Base-by-base conservation (phyloP, 2,113 vertebrate species). In the Gracilinanus agilis region DNA sequence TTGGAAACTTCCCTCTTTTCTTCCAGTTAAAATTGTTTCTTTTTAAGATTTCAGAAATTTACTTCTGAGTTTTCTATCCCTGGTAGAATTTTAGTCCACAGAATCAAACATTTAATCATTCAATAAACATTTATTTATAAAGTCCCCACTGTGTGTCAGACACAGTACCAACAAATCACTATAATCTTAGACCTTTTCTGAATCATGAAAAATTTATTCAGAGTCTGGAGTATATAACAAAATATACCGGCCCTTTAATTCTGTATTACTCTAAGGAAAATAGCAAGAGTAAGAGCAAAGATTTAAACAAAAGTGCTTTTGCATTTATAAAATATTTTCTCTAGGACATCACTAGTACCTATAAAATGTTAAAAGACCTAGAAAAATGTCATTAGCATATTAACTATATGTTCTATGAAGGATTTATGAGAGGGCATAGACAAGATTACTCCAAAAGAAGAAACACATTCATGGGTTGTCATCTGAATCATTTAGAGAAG, bases 391-490 rank as follows among this genome's bases (percentile, higher is more conserved):
- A 34, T 29, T 67, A 34, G 3, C 27, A n/a, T n/a, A 67, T 67
- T 67, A 75, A 34, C 61, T 75, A 19, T 34, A n/a, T n/a, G n/a
- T 75, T 75, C 34, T 75, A 19, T 75, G 61, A 75, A 75, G 13
- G 34, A 75, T 75, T 75, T 13, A 75, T 75, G 13, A 75, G 61
- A 58, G 56, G 25, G 27, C 24, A 27, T 58, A 58, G 1, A 29
- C 2, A 58, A 58, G 9, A 75, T n/a, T 75, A 75, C 12, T n/a
- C 13, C 13, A 75, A 75, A 75, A 75, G 61, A 29, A 75, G 61
- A 75, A n/a, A 75, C 0, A 7, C 1, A 1, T n/a, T 13, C 4
- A 1, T n/a, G 34, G 6, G 12, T 19, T n/a, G 12, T 75, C 16
- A 75, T n/a, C 61, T 75, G 13, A n/a, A 75, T 67, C 58, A 67